Evolutionary conservation across 2,113 vertebrate species (phyloP), one percentile per base, ranked within the genome.

Genomic region (Centropristis striata): DNA sequence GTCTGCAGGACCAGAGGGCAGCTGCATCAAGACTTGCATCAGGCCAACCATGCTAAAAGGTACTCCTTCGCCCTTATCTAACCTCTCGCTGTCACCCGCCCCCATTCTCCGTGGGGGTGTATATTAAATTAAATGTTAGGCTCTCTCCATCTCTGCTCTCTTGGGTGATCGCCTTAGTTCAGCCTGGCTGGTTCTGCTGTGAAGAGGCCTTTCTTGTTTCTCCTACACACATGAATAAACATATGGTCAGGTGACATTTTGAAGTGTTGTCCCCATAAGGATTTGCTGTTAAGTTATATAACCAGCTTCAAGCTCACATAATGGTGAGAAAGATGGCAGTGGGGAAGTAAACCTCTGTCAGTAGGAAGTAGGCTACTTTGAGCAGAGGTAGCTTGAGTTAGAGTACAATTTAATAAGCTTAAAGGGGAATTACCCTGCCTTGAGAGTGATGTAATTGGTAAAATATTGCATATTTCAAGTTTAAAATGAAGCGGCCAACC

Each of bases 151-250:
- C 64, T 69, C 37, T 6, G 8, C 42, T 80, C 79, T 79, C 81
- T 55, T 51, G 83, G 83, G 82, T 18, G 75, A 84, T 84, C 21
- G 21, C 51, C 81, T 86, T 76, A 75, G 83, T 82, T 85, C 77
- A 78, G 74, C 72, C 70, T 50, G 84, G 76, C 42, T 81, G 25
- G 58, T 66, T 83, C 50, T 10, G 58, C 73, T 27, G 47, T 53
- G 77, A 74, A 59, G 49, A 53, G 28, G 65, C 36, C 75, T 71
- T 72, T 87, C 64, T 67, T 58, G 74, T 80, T 78, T 84, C 75
- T 59, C 53, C 73, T 54, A 55, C 51, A 84, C 81, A 76, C 80
- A 80, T 87, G 85, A 89, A 90, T 92, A 88, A 89, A 89, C 84
- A 90, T 84, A 36, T 85, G 86, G 74, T 88, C 84, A 87, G 74